A percentile compares a stretch with the other conserved stretches of the same genome.
Evolutionary conservation across 1,140 invertebrate species (phyloP).

Genomic region (Lordiphosa clarofinis): DNA sequence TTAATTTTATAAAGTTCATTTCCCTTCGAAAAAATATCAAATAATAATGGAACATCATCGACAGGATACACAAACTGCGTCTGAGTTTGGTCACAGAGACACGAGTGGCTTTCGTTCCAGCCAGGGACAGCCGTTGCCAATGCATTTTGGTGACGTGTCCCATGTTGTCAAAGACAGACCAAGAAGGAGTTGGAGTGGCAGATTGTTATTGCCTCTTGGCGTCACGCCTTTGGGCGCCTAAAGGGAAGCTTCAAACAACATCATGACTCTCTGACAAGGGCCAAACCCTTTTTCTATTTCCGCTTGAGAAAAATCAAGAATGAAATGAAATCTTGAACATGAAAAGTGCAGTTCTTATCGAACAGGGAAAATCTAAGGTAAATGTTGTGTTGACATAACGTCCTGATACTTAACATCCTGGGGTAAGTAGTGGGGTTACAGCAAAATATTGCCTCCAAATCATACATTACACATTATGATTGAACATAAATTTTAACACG

Average conservation of each 20-base stretch:
- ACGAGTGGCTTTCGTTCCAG: too few relatives aligned
- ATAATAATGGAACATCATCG: too few relatives aligned
- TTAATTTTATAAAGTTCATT: slow-evolving; percentile 20
- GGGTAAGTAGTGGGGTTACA: too few relatives aligned
- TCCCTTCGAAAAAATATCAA: too few relatives aligned
- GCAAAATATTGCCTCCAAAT: too few relatives aligned
- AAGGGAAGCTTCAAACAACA: slow-evolving; percentile 29
- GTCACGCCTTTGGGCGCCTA: slow-evolving; percentile 34
- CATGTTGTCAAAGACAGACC: slow-evolving; percentile 10
- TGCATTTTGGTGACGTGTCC: slow-evolving; percentile 57
- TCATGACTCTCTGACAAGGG: slow-evolving; percentile 21
- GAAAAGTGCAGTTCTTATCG: neutral
- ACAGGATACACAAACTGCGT: too few relatives aligned
- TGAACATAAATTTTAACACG: too few relatives aligned
- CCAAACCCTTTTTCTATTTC: slow-evolving; percentile 73
- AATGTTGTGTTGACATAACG: too few relatives aligned
- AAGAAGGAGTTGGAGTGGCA: neutral
- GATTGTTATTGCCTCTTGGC: slow-evolving; percentile 25
- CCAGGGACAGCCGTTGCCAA: slow-evolving; percentile 38
- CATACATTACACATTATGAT: too few relatives aligned
- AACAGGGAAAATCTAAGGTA: too few relatives aligned
- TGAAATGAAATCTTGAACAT: slow-evolving; percentile 1
- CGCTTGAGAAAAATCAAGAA: slow-evolving; percentile 27
- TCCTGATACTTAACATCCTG: too few relatives aligned
- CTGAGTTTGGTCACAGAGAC: too few relatives aligned